phyloP scores from a whole-genome alignment of 2,888 invertebrate species.

The Nemotelus pantherinus region DNA sequence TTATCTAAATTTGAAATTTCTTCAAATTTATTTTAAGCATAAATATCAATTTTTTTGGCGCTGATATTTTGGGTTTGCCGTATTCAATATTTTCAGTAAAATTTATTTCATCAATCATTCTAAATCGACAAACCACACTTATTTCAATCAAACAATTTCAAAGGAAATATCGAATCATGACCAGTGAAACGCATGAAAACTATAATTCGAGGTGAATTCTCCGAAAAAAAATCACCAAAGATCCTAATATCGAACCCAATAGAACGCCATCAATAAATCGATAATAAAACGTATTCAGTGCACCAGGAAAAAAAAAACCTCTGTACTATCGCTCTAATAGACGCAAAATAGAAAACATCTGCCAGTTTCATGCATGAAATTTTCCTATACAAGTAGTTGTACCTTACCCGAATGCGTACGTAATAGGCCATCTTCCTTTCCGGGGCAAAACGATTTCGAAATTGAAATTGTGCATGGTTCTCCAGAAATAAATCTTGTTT shows the following conservation, averaged over 20 bases:
- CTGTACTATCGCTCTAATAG: constrained; percentile 33
- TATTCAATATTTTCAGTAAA: too few relatives aligned
- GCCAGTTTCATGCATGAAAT: constrained; percentile 46
- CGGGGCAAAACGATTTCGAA: background rate
- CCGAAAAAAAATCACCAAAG: constrained; percentile 35
- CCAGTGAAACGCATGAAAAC: constrained; percentile 23
- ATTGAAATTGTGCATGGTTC: constrained; percentile 9
- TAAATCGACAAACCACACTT: too few relatives aligned
- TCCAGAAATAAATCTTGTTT: constrained; percentile 22
- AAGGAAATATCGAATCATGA: constrained; percentile 25
- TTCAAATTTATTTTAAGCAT: too few relatives aligned
- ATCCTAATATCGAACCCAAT: constrained; percentile 45
- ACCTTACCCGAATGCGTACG: background rate
- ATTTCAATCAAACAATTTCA: constrained; percentile 17
- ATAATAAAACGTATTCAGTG: constrained; percentile 43
- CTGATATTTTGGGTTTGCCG: too few relatives aligned
- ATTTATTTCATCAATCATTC: too few relatives aligned
- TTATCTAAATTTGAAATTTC: too few relatives aligned
- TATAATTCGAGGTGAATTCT: constrained; percentile 35
- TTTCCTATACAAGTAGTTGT: constrained; percentile 16
- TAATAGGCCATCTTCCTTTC: constrained; percentile 25
- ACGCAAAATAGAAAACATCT: constrained; percentile 42
- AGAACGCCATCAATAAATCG: constrained; percentile 48
- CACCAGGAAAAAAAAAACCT: constrained; percentile 28
- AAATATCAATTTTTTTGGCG: too few relatives aligned